These are phyloP conservation scores for Xanthia togata DNA, from an alignment of 2,888 invertebrate species.

Conservation along the genomic window DNA sequence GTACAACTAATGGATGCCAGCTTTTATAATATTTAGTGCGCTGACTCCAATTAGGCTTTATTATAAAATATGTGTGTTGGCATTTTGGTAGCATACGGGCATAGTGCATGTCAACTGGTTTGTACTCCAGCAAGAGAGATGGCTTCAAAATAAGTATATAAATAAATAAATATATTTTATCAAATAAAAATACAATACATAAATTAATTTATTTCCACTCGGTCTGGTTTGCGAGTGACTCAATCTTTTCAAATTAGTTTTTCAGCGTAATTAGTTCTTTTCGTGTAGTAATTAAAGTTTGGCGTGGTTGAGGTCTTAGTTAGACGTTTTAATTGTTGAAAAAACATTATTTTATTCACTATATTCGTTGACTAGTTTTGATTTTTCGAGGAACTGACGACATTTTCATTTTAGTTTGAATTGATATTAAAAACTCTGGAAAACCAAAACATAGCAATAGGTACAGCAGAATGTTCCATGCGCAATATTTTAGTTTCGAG, in stretches of 20 bases:
- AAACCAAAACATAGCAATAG: background rate
- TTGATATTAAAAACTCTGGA: background rate
- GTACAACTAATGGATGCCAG: conserved; percentile 66
- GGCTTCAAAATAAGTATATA: conserved; percentile 11
- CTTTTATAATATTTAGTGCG: conserved; percentile 58
- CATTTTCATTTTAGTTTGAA: background rate
- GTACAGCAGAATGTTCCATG: no score
- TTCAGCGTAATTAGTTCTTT: conserved; percentile 1
- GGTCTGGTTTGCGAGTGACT: conserved; percentile 1
- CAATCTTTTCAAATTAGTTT: conserved; percentile 10
- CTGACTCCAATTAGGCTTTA: conserved; percentile 59
- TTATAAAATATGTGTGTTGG: conserved; percentile 58
- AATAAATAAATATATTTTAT: no score
- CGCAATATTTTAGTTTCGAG: conserved; percentile 7
- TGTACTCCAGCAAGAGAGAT: conserved; percentile 33
- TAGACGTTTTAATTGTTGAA: background rate
- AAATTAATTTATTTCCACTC: conserved; percentile 33
- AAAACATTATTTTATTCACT: background rate
- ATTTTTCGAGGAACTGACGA: background rate
- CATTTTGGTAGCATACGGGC: conserved; percentile 24
- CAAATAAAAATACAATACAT: no score
- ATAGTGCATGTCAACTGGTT: conserved; percentile 45
- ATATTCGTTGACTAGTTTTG: background rate
- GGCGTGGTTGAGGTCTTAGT: conserved; percentile 1
- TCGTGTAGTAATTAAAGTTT: conserved; percentile 17